Base-by-base conservation (phyloP, 2,888 invertebrate genomes). In the Onthophagus sagittarius region DNA sequence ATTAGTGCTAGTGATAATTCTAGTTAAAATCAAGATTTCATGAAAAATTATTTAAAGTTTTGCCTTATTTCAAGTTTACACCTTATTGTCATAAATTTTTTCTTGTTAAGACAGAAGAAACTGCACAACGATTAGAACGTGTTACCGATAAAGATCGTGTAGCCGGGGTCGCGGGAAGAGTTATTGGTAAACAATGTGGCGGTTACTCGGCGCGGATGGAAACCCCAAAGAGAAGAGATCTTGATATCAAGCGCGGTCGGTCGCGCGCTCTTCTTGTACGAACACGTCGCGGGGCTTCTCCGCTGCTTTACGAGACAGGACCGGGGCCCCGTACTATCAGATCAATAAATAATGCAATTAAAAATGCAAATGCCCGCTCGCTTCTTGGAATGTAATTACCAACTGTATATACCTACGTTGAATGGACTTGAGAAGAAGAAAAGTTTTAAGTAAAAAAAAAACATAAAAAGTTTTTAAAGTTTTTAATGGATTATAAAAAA, bases 321-420 rank as follows among this genome's bases (percentile, higher is more conserved):
- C 64, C 63, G 32, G 7, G 13, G 13, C 65, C 64, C 15, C 13
- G 39, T 3, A 71, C 71, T 77, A 77, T 77, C 76, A 76, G 75
- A 77, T 77, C 78, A 73, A 78, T 78, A 77, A 78, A 77, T 78
- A 76, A 77, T 75, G 75, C 77, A 78, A 78, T 78, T 77, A 78
- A 78, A 78, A 78, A 77, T 77, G 77, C 73, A 77, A 78, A 78
- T 78, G 77, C 75, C 74, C 76, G 76, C 75, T 32, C 65, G 72
- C 76, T 78, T 77, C 78, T 72, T 72, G 71, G 76, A 77, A 78
- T 75, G 76, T 75, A 78, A 77, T 78, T 78, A 77, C 69, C 33
- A 33, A 64, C 64, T 63, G n/a, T n/a, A 23, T 23, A 23, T 23
- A 23, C 23, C 23, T 23, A 53, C 39, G 39, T 53, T 53, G 39